A percentile compares a stretch with the other conserved stretches of the same genome.
These are phyloP conservation scores for Diorhabda elongata DNA, from an alignment of 1,140 invertebrate species.

Conservation along the genomic window DNA sequence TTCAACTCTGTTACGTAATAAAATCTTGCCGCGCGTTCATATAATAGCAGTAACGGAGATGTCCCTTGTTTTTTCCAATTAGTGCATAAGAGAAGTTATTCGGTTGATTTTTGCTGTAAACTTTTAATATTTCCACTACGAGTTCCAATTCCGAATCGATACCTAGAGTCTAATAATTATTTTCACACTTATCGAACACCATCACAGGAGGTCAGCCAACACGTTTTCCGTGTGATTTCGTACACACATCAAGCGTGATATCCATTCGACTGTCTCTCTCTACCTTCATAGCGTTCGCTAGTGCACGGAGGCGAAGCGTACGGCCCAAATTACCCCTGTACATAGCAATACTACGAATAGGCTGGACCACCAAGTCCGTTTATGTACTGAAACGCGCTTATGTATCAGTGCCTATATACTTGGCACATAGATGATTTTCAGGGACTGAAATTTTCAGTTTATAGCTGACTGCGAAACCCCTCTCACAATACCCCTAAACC, in stretches of 20 bases:
- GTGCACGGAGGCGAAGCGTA: constrained; percentile 21
- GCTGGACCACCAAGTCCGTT: constrained; percentile 28
- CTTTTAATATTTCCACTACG: background rate
- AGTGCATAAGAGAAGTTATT: no score
- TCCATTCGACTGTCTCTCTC: constrained; percentile 15
- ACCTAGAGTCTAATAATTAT: constrained; percentile 18
- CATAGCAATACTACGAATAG: constrained; percentile 17
- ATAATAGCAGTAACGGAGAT: no score
- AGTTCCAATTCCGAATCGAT: constrained; percentile 6
- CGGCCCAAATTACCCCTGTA: constrained; percentile 18
- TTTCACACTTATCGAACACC: constrained; percentile 24
- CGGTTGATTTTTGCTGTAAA: background rate
- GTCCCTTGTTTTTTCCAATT: no score
- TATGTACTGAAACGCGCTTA: constrained; percentile 33
- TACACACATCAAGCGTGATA: constrained; percentile 21
- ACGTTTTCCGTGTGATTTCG: constrained; percentile 22
- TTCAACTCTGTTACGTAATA: no score
- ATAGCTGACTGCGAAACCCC: constrained; percentile 48
- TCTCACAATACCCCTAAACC: constrained; percentile 45
- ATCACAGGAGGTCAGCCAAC: constrained; percentile 20
- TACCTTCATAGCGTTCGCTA: constrained; percentile 11
- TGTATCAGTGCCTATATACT: constrained; percentile 33
- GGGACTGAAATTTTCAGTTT: constrained; percentile 45
- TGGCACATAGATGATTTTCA: constrained; percentile 31
- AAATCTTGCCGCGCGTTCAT: no score